A percentile compares a stretch with the other conserved stretches of the same genome.
These are phyloP conservation scores for Campoletis sonorensis DNA, from an alignment of 1,140 invertebrate genomes.

Conservation along the genomic window DNA sequence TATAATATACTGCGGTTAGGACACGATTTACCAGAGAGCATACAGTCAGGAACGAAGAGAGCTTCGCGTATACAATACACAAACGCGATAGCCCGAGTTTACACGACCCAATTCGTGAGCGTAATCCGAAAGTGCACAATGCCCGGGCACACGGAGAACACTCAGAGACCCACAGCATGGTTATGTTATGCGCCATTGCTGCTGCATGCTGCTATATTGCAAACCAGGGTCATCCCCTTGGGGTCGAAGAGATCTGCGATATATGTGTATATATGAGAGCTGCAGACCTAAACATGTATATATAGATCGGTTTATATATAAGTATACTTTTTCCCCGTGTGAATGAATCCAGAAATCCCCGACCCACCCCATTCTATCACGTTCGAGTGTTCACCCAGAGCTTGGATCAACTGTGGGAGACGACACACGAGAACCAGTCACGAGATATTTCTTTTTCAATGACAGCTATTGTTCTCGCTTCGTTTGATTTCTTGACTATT, in stretches of 20 bases:
- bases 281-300: neutral
- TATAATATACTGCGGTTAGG: neutral
- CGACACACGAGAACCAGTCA: conserved; percentile 20
- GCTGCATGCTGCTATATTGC: conserved; percentile 31
- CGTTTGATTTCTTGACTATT: conserved; percentile 9
- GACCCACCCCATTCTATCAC: neutral
- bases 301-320: neutral
- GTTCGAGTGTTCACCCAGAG: neutral
- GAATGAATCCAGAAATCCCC: conserved; percentile 32
- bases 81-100: conserved; percentile 34
- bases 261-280: neutral
- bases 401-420: neutral
- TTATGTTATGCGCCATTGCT: conserved; percentile 20
- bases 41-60: conserved; percentile 9
- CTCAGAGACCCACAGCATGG: neutral
- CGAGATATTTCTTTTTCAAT: neutral
- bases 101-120: conserved; percentile 45
- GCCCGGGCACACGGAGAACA: conserved; percentile 8
- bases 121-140: conserved; percentile 44
- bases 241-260: conserved; percentile 33
- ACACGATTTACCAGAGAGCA: conserved; percentile 23
- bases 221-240: conserved; percentile 41
- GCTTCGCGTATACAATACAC: conserved; percentile 23
- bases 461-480: neutral
- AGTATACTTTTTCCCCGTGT: neutral